Percentiles rank a stretch among this genome's conserved stretches.
Conservation (phyloP, 2,113 vertebrate species). For the Bubo bubo region DNA sequence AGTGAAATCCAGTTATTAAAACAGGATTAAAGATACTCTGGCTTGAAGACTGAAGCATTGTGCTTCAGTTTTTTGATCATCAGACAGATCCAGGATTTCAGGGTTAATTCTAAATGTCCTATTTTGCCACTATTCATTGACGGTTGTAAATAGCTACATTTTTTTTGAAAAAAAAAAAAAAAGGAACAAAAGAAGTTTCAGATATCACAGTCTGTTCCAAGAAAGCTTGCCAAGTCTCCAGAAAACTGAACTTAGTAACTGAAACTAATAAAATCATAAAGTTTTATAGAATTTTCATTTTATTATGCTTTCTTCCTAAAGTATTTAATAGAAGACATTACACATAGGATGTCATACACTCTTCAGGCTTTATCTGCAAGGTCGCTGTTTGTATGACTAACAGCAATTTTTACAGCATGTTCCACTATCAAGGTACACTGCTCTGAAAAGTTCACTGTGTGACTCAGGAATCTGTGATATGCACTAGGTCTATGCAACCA, state of each 20-base stretch:
- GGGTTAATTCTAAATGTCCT: slow-evolving; percentile 1
- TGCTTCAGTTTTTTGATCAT: not conserved
- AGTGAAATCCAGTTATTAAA: slow-evolving; percentile 1
- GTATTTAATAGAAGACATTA: not conserved
- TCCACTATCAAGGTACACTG: fast-evolving
- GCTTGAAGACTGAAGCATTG: not conserved
- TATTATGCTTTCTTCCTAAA: not conserved
- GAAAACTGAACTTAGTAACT: slow-evolving; percentile 27
- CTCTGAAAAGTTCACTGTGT: fast-evolving
- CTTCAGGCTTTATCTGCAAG: not conserved
- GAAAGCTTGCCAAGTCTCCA: slow-evolving; percentile 33
- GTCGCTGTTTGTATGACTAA: not conserved
- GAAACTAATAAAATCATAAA: slow-evolving; percentile 54
- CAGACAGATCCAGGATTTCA: not conserved
- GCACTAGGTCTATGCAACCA: fast-evolving
- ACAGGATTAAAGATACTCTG: not conserved
- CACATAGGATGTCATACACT: fast-evolving
- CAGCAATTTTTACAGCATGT: not conserved
- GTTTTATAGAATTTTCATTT: slow-evolving; percentile 49
- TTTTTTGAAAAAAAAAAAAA: not conserved
- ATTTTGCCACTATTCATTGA: slow-evolving; percentile 12
- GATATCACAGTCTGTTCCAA: slow-evolving; percentile 7
- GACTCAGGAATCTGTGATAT: fast-evolving
- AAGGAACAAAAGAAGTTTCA: slow-evolving; percentile 43
- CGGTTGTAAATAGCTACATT: not conserved